Percentiles rank a stretch among this genome's conserved stretches.
Evolutionary conservation across 2,113 vertebrate genomes (phyloP).

Genomic region (Percopsis transmontana): DNA sequence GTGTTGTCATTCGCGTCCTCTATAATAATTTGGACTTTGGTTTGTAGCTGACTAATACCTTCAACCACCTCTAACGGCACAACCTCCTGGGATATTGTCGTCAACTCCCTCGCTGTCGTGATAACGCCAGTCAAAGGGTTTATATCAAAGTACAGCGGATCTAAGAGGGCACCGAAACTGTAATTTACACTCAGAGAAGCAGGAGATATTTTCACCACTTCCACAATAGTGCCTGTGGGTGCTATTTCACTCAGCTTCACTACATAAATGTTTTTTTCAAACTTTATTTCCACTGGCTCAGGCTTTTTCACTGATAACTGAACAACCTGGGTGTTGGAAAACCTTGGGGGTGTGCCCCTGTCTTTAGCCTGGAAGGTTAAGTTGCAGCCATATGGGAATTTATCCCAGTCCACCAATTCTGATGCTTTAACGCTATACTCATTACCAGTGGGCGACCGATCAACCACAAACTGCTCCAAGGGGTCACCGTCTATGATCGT

Average conservation of each 20-base stretch:
- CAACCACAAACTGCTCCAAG: slow-evolving; percentile 86
- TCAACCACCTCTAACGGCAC: slow-evolving; percentile 84
- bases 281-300: slow-evolving; percentile 72
- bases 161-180: slow-evolving; percentile 79
- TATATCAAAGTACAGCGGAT: slow-evolving; percentile 86
- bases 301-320: slow-evolving; percentile 83
- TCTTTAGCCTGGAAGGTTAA: slow-evolving; percentile 96
- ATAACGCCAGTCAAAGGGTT: slow-evolving; percentile 89
- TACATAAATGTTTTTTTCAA: slow-evolving; percentile 87
- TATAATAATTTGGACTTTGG: slow-evolving; percentile 82
- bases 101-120: slow-evolving; percentile 82
- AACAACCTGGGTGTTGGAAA: slow-evolving; percentile 84
- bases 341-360: slow-evolving; percentile 87
- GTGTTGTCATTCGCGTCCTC: slow-evolving; percentile 93
- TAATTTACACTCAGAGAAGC: slow-evolving; percentile 85
- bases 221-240: slow-evolving; percentile 88
- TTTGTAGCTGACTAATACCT: slow-evolving; percentile 77
- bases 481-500: slow-evolving; percentile 91
- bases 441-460: slow-evolving; percentile 84
- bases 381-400: slow-evolving; percentile 86
- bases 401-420: slow-evolving; percentile 84
- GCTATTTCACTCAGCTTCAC: slow-evolving; percentile 90
- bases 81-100: slow-evolving; percentile 80
- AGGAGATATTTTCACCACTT: slow-evolving; percentile 82
- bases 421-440: slow-evolving; percentile 88